phyloP scores from a whole-genome alignment of 2,888 invertebrate species.

The Apoderus coryli region DNA sequence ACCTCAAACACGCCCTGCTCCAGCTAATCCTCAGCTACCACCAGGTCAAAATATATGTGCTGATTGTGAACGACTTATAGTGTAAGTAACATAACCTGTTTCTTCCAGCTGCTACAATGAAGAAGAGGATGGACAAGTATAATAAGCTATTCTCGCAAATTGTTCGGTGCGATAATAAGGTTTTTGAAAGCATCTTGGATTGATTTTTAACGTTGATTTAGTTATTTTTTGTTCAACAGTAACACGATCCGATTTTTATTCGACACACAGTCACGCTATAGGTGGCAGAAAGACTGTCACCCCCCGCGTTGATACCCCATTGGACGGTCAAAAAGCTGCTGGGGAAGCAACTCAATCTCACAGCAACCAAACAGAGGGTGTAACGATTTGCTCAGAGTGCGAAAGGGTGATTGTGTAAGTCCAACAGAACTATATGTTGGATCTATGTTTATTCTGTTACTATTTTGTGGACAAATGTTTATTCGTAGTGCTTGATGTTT shows the following conservation, averaged over 20 bases:
- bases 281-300: slow-evolving; percentile 47
- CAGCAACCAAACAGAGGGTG: slow-evolving; percentile 33
- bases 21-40: slow-evolving; percentile 58
- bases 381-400: slow-evolving; percentile 68
- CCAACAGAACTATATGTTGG: slow-evolving; percentile 30
- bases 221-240: too few species aligned
- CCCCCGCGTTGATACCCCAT: slow-evolving; percentile 28
- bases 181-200: too few species aligned
- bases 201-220: too few species aligned
- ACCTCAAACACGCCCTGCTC: slow-evolving; percentile 47
- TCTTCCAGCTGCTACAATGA: slow-evolving; percentile 3
- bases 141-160: too few species aligned
- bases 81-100: slow-evolving; percentile 75
- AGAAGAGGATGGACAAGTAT: too few species aligned
- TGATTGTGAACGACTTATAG: slow-evolving; percentile 92
- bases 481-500: too few species aligned
- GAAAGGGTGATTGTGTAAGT: slow-evolving; percentile 81
- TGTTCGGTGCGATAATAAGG: too few species aligned
- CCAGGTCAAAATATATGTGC: slow-evolving; percentile 90
- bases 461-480: too few species aligned
- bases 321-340: slow-evolving; percentile 28
- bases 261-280: slow-evolving; percentile 64
- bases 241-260: slow-evolving; percentile 56
- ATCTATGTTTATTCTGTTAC: slow-evolving; percentile 21
- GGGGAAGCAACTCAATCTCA: slow-evolving; percentile 27